Evolutionary conservation across 2,888 invertebrate species (phyloP).

Genomic region (Priapulus caudatus): DNA sequence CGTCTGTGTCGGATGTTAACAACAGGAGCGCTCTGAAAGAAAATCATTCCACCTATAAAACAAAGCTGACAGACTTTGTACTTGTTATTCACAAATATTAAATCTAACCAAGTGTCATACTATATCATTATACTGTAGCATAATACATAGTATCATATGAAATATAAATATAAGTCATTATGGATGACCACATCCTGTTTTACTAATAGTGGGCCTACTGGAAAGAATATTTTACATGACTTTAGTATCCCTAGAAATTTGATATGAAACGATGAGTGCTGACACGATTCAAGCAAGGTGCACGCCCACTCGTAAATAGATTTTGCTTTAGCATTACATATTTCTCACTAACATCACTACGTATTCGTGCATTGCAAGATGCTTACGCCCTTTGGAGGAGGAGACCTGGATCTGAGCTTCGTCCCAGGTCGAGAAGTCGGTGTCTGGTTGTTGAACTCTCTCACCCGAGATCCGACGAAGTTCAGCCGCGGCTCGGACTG

Average conservation of each 20-base stretch:
- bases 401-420: background rate
- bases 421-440: background rate
- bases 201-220: too few relatives aligned
- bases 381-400: background rate
- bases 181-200: too few relatives aligned
- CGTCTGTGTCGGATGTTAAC: slow-evolving; percentile 61
- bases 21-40: slow-evolving; percentile 50
- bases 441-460: background rate
- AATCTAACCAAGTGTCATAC: background rate
- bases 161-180: too few relatives aligned
- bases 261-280: too few relatives aligned
- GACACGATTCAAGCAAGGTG: too few relatives aligned
- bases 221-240: too few relatives aligned
- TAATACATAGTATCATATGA: too few relatives aligned
- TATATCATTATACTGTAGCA: background rate
- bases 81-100: background rate
- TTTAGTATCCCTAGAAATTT: too few relatives aligned
- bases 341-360: too few relatives aligned
- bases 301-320: too few relatives aligned
- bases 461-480: slow-evolving; percentile 2
- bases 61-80: background rate
- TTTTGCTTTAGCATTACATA: too few relatives aligned
- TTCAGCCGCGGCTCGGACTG: slow-evolving; percentile 30
- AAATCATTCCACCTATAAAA: slow-evolving; percentile 8
- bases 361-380: too few relatives aligned